A percentile compares a stretch with the other conserved stretches of the same genome.
Evolutionary conservation across 2,888 invertebrate species (phyloP).

Genomic region (Sesia bembeciformis): DNA sequence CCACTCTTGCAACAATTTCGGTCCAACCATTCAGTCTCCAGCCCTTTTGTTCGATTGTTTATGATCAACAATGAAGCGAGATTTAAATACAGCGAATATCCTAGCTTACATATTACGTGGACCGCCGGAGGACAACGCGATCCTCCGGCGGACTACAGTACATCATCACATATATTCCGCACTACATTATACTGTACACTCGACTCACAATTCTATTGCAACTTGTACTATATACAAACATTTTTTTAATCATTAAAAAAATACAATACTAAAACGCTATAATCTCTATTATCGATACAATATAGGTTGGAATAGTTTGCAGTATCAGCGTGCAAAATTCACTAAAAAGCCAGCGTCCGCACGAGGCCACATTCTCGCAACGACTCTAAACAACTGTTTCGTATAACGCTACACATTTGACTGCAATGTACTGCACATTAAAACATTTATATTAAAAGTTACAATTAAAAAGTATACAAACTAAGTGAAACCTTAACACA

Average conservation of each 20-base stretch:
- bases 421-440: slow-evolving; percentile 32
- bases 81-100: slow-evolving; percentile 60
- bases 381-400: slow-evolving; percentile 34
- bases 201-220: slow-evolving; percentile 58
- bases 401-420: slow-evolving; percentile 22
- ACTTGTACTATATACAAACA: slow-evolving; percentile 75
- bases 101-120: slow-evolving; percentile 43
- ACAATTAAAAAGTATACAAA: slow-evolving; percentile 14
- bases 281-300: slow-evolving; percentile 63
- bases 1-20: slow-evolving; percentile 3
- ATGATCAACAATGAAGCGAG: slow-evolving; percentile 53
- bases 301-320: slow-evolving; percentile 56
- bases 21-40: slow-evolving; percentile 25
- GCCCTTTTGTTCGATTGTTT: slow-evolving; percentile 57
- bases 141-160: slow-evolving; percentile 32
- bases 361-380: slow-evolving; percentile 43
- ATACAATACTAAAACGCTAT: slow-evolving; percentile 67
- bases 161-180: slow-evolving; percentile 42
- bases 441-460: slow-evolving; percentile 21
- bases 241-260: slow-evolving; percentile 59
- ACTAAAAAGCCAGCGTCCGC: slow-evolving; percentile 56
- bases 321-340: slow-evolving; percentile 62
- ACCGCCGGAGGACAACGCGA: slow-evolving; percentile 22
- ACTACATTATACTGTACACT: slow-evolving; percentile 47
- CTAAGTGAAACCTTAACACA: slow-evolving; percentile 45